Evolutionary conservation across 2,797 vertebrate species (phyloP).

Genomic region (Australoheros facetus): DNA sequence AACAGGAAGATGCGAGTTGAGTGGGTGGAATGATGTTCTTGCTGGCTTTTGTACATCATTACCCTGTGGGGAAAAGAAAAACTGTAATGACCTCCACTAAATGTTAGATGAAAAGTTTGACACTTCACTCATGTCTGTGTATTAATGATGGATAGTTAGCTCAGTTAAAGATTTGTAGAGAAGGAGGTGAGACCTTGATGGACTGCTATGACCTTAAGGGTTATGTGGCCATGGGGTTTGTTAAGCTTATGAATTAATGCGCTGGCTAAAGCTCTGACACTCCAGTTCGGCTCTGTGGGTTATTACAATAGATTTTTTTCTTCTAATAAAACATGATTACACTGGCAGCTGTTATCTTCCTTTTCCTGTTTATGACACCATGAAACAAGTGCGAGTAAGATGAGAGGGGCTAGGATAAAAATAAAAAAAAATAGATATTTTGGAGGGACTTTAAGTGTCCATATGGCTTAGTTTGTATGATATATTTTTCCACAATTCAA

Average conservation of each 20-base stretch:
- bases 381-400: background rate
- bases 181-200: background rate
- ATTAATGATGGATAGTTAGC: background rate
- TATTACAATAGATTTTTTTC: background rate
- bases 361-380: background rate
- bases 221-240: background rate
- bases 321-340: background rate
- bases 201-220: background rate
- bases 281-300: background rate
- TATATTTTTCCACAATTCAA: no score
- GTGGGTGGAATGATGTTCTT: slow-evolving; percentile 1
- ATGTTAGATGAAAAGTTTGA: background rate
- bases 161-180: background rate
- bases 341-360: background rate
- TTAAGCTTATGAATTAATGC: background rate
- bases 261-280: background rate
- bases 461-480: background rate
- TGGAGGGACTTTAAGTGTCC: background rate
- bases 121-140: background rate
- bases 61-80: background rate
- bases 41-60: slow-evolving; percentile 10
- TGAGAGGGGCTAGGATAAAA: background rate
- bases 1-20: background rate
- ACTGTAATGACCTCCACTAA: background rate
- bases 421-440: background rate